A percentile compares a stretch with the other conserved stretches of the same genome.
Evolutionary conservation across 2,888 invertebrate genomes (phyloP).

Genomic region (Eucera pruinosa): DNA sequence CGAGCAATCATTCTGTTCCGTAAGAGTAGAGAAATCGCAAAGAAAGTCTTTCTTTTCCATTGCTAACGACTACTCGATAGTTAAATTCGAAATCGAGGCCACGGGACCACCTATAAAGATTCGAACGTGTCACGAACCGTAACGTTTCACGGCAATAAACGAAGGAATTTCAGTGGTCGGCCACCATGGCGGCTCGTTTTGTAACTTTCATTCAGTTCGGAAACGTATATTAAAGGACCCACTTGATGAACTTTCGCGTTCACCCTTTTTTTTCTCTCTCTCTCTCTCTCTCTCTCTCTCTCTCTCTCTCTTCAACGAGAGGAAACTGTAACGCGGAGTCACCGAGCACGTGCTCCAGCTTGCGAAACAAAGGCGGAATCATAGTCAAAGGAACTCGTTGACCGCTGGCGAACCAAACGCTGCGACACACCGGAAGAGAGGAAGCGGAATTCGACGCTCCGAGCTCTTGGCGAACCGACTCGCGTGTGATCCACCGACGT

Average conservation of each 20-base stretch:
- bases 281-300: background rate
- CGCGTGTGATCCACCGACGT: constrained; percentile 4
- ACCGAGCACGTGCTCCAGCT: constrained; percentile 45
- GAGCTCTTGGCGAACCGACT: background rate
- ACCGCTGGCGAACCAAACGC: constrained; percentile 52
- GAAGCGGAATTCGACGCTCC: constrained; percentile 16
- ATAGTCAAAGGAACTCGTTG: constrained; percentile 62
- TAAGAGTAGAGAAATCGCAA: too few species aligned
- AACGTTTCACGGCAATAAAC: constrained; percentile 40
- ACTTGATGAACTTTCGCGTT: constrained; percentile 50
- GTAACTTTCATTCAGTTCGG: constrained; percentile 40
- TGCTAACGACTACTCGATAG: background rate
- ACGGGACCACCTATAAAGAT: constrained; percentile 38
- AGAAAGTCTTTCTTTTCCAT: too few species aligned
- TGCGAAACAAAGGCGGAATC: constrained; percentile 54
- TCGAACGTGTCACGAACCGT: background rate
- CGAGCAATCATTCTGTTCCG: too few species aligned
- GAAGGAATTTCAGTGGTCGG: constrained; percentile 31
- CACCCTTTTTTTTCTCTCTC: background rate
- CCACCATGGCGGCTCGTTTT: constrained; percentile 35
- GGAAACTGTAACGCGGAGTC: constrained; percentile 22
- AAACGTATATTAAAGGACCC: constrained; percentile 41
- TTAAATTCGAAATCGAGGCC: constrained; percentile 10
- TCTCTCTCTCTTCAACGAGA: too few species aligned
- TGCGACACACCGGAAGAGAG: constrained; percentile 19